Base-by-base conservation (phyloP, 2,888 invertebrate species). In the Fragum whitleyi region DNA sequence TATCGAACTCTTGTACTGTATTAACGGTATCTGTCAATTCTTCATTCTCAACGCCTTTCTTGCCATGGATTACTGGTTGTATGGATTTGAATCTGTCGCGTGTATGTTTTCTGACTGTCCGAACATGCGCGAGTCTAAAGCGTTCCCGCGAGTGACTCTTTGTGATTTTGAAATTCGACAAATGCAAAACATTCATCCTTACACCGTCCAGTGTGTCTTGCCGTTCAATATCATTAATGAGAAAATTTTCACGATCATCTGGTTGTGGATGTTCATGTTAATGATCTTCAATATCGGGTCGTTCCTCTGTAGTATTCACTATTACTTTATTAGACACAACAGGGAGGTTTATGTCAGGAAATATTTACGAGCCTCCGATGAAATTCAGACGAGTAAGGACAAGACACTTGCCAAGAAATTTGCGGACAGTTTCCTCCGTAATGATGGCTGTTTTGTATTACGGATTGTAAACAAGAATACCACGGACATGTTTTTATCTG, bases 161-260 rank as follows among this genome's bases (percentile, higher is more conserved):
- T 89, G 89, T 68, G 89, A 89, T 80, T 87, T 89, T 70, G 71
- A 84, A 29, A 79, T 89, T 5, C 85, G 89, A 0, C 87, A 87
- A 36, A 36, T 89, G 36, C 28, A 74, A 19, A 89, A 88, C 57
- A n/a, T 89, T 1, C 87, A 87, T 21, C 70, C 77, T 2, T 87
- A 69, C 29, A 87, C 87, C 0, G 84, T 89, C 2, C 89, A 88
- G 62, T 88, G 88, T 80, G 87, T 87, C 6, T 65, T 89, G 57
- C 88, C 89, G 6, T 87, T 89, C 19, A 89, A 89, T 42, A 74
- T 88, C 32, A 88, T 89, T 57, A 89, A 87, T 51, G 89, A 89
- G 65, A 89, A 88, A 51, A 86, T 89, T 3, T 89, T 89, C 76
- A 86, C 81, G 0, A 81, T 88, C 51, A 16, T 89, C 0, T 89